These are phyloP conservation scores for Regulus satrapa DNA, from an alignment of 2,113 vertebrate species.

Conservation along the genomic window DNA sequence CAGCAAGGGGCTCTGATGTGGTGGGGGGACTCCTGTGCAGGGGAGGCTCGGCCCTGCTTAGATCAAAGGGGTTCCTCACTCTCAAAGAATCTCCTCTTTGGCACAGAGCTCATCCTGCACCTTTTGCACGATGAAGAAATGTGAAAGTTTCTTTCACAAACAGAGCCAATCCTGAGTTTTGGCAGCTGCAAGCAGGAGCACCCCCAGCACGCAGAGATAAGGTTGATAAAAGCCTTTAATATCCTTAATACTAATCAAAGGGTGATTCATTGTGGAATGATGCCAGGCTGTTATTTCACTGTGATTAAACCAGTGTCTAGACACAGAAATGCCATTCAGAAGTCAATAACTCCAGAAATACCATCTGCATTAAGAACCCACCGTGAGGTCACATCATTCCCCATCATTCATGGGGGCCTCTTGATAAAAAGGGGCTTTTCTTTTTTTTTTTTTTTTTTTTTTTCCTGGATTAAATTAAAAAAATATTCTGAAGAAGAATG, in stretches of 20 bases:
- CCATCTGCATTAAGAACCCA: slow-evolving; percentile 12
- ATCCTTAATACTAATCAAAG: slow-evolving; percentile 44
- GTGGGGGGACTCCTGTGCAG: background rate
- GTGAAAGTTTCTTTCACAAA: background rate
- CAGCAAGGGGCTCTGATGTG: background rate
- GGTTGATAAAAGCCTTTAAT: slow-evolving; percentile 27
- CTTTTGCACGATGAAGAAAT: background rate
- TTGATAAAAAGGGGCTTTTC: background rate
- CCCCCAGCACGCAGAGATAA: background rate
- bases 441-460: too few species aligned
- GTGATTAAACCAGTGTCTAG: slow-evolving; percentile 51
- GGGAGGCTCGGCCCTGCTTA: background rate
- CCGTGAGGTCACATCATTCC: background rate
- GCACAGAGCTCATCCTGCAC: background rate
- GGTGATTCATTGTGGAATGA: background rate
- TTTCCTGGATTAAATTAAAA: background rate
- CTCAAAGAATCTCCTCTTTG: fast-evolving
- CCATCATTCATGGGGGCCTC: background rate
- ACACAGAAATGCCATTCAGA: slow-evolving; percentile 28
- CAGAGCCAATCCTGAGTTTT: background rate
- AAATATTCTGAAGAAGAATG: background rate
- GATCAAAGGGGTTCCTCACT: background rate
- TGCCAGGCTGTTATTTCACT: slow-evolving; percentile 37
- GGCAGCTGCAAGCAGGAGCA: background rate
- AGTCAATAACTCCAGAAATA: slow-evolving; percentile 37